phyloP scores from a whole-genome alignment of 2,797 vertebrate species.

The Miichthys miiuy region DNA sequence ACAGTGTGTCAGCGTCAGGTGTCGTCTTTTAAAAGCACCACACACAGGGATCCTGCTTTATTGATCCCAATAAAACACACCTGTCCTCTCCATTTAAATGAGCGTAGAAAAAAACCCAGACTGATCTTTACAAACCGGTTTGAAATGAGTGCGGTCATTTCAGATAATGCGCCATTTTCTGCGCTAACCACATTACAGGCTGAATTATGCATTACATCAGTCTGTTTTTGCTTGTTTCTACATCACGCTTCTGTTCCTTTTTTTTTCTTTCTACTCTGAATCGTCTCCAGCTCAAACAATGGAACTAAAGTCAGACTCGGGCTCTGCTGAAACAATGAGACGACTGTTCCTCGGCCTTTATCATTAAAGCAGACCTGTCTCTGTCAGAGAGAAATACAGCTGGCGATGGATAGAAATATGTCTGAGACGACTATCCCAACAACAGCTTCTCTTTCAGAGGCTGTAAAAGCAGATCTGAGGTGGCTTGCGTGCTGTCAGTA shows the following conservation, averaged over 20 bases:
- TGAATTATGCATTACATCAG: slow-evolving; percentile 28
- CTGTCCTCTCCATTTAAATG: slow-evolving; percentile 64
- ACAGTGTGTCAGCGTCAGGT: slow-evolving; percentile 29
- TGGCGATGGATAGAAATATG: slow-evolving; percentile 55
- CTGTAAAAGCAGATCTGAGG: slow-evolving; percentile 49
- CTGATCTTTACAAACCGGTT: not conserved
- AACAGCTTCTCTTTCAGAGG: slow-evolving; percentile 64
- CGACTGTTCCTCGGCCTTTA: slow-evolving; percentile 74
- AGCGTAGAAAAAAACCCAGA: slow-evolving; percentile 23
- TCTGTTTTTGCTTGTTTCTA: slow-evolving; percentile 35
- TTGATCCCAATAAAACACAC: slow-evolving; percentile 74
- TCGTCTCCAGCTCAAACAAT: slow-evolving; percentile 69
- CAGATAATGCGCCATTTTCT: not conserved
- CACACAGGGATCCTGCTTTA: slow-evolving; percentile 67
- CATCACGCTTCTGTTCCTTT: not conserved
- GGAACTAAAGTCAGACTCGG: slow-evolving; percentile 43
- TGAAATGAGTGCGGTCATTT: not conserved
- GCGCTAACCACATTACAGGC: slow-evolving; percentile 5
- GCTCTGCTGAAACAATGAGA: slow-evolving; percentile 79
- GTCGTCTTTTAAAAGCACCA: slow-evolving; percentile 38
- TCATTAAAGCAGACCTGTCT: slow-evolving; percentile 70
- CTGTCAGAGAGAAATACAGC: slow-evolving; percentile 70
- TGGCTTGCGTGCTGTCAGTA: slow-evolving; percentile 57
- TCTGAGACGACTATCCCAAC: slow-evolving; percentile 68
- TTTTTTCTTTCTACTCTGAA: slow-evolving; percentile 13